Evolutionary conservation across 2,113 vertebrate species (phyloP), one percentile per base, ranked within the genome.

Genomic region (Oenanthe oenanthe): DNA sequence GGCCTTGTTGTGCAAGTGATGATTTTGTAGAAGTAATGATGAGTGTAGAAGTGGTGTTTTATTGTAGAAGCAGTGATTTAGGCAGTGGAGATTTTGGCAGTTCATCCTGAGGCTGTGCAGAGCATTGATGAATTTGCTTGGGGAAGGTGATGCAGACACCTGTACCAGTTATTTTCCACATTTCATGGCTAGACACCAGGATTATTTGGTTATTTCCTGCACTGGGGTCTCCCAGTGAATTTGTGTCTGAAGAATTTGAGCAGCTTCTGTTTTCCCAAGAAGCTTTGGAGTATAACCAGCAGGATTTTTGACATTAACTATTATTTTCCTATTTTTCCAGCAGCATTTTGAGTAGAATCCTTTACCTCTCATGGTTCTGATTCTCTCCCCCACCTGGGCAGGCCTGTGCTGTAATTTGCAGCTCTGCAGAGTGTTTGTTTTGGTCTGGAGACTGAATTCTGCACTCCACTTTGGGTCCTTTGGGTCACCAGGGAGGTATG

Each of bases 371-470:
- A 0, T 20, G 14, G 42, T 43, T 87, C 2, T 4, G 45, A 53
- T 15, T 0, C 1, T 31, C 50, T 22, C 0, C 47, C 76, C n/a
- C 14, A 58, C 3, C 29, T 66, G 53, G 58, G 3, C 84, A 91
- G 67, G 40, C 32, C 48, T 36, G 72, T 36, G 84, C 78, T 75
- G 24, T 1, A 17, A n/a, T 82, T 85, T 60, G 42, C 11, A 80
- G 45, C 21, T 75, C 4, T 48, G 61, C 51, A 61, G 34, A 74
- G 71, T 25, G 83, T 89, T 92, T 89, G 74, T 84, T 48, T 91
- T 94, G 76, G 25, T 65, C 42, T 94, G 88, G 82, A 89, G 88
- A 3, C 85, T 74, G 83, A 60, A 56, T 92, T 92, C 63, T 77
- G n/a, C 51, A 17, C 79, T 90, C 58, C 50, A 83, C 60, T 80